Base-by-base conservation (phyloP, 2,113 vertebrate species). In the Amia ocellicauda region DNA sequence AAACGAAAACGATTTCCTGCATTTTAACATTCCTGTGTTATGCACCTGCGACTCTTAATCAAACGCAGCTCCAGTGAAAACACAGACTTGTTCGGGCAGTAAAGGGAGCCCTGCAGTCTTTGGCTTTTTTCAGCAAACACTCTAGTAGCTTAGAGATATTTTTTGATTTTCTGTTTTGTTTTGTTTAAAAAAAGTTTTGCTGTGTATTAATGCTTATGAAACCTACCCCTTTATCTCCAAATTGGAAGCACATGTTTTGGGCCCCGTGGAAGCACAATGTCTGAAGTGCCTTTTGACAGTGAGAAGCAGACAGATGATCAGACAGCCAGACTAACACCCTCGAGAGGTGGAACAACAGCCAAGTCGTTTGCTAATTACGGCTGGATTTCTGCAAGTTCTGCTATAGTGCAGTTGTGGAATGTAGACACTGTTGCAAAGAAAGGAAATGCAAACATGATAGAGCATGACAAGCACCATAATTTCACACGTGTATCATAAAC, bases 241-340 rank as follows among this genome's bases (percentile, higher is more conserved):
- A 47, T 47, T 47, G 43, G 43, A 47, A 47, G 43, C 43, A 47
- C 43, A 47, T 47, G n/a, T n/a, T n/a, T n/a, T n/a, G n/a, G n/a
- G n/a, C n/a, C n/a, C n/a, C n/a, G n/a, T 47, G 43, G 43, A 47
- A 47, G 43, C 43, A 47, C 43, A 47, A 14, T 47, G 43, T 14
- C 43, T 47, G 43, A 47, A 47, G 43, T 47, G 43, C 16, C 13
- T 17, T n/a, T 14, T 17, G 43, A 47, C 13, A 14, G 14, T n/a
- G n/a, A 47, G 43, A 13, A 47, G 43, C 43, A 47, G 43, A 47
- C 43, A 47, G 43, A 47, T 47, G 16, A 16, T 47, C 43, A 47
- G 43, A 47, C 43, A 47, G 43, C 43, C 14, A 47, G 13, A 47
- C 43, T 47, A 47, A 47, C 43, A 47, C 43, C 13, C 43, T 47